phyloP scores from a whole-genome alignment of 2,888 invertebrate genomes.

The Achlya flavicornis region DNA sequence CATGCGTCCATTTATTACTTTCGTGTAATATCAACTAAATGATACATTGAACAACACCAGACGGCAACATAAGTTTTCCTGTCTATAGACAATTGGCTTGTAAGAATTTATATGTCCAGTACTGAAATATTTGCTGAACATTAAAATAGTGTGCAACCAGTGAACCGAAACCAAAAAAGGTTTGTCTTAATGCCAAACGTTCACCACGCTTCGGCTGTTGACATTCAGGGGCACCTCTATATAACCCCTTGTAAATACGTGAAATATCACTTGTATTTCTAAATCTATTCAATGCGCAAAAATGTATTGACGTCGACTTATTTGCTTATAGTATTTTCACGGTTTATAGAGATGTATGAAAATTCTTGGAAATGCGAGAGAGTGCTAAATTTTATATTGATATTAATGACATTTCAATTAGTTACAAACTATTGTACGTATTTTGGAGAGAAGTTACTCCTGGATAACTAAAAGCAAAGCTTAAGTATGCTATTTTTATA shows the following conservation, averaged over 20 bases:
- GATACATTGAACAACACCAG: not conserved
- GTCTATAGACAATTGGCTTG: not conserved
- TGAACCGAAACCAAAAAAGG: slow-evolving; percentile 6
- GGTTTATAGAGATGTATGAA: not conserved
- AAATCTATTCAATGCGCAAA: slow-evolving; percentile 7
- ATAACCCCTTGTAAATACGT: slow-evolving; percentile 6
- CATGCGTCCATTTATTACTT: not conserved
- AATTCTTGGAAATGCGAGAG: not conserved
- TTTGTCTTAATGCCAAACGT: slow-evolving; percentile 7
- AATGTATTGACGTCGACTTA: not conserved
- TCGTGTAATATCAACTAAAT: not conserved
- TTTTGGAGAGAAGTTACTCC: too few species aligned
- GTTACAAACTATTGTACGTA: too few species aligned
- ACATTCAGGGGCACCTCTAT: slow-evolving; percentile 7
- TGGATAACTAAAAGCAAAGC: too few species aligned
- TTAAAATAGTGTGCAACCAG: not conserved
- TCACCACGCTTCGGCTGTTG: not conserved
- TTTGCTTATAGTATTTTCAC: not conserved
- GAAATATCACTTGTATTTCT: slow-evolving; percentile 8
- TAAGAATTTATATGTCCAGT: not conserved
- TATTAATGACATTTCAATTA: not conserved
- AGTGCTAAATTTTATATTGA: not conserved
- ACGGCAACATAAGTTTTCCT: not conserved
- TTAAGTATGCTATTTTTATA: too few species aligned
- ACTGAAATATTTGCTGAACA: not conserved